Evolutionary conservation across 2,797 vertebrate species (phyloP), one percentile per base, ranked within the genome.

Genomic region (Syndactyla subalaris): DNA sequence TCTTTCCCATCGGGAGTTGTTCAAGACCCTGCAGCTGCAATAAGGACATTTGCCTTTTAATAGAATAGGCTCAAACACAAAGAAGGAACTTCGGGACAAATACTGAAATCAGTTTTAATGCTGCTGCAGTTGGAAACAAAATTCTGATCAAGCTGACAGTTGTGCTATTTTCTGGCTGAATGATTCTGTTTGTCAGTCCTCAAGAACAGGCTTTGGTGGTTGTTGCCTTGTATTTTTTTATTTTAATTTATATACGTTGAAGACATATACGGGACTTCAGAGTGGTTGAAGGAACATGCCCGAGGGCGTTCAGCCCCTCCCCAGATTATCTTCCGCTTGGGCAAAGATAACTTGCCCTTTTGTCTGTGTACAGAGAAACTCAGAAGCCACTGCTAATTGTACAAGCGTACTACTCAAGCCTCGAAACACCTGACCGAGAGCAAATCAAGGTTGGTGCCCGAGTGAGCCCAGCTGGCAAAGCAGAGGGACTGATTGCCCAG

Each of bases 401-500:
- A 55, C 36, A 59, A 27, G 16, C 11, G 5, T 10, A 29, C 63
- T 12, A 18, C 24, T 48, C 32, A 38, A 29, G 26, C 39, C 51
- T 26, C 0, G 0, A 63, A 82, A 66, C 58, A 46, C 24, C 27
- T 14, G 9, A 14, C 12, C 1, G 0, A 19, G 20, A 7, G 17
- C 10, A 19, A 59, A 41, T 21, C 27, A 32, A 59, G 70, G 38
- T 3, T 32, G 46, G 26, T 6, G 1, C 41, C 65, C 9, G 52
- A 39, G n/a, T 2, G 46, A 75, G 63, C 65, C 58, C 72, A 51
- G 49, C 24, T 17, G 41, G 57, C 59, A 66, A 38, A 48, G 41
- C 20, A 36, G 34, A 39, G 21, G 36, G 18, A 34, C 3, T 3
- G 20, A 63, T 24, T 0, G 0, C 1, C 0, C 36, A 22, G 12